These are phyloP conservation scores for Columba guinea DNA, from an alignment of 2,797 vertebrate species.

Conservation along the genomic window DNA sequence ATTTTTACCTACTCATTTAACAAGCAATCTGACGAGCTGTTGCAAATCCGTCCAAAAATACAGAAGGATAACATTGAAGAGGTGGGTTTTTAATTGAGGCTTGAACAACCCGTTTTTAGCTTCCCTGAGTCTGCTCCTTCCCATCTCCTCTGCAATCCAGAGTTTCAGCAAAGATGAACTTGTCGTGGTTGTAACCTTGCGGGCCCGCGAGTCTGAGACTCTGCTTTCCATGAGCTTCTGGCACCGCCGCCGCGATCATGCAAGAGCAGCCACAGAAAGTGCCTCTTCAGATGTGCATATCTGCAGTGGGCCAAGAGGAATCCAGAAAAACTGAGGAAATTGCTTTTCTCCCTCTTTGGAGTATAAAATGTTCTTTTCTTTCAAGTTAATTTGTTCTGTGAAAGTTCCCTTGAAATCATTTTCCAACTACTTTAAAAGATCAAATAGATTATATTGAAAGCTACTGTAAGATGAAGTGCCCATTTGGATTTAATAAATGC, in stretches of 20 bases:
- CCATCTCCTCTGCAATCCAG: background rate
- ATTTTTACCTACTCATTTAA: constrained; percentile 29
- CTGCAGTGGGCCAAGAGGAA: constrained; percentile 1
- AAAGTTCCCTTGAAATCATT: constrained; percentile 37
- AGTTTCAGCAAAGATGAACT: background rate
- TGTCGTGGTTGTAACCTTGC: background rate
- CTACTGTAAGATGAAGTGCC: constrained; percentile 40
- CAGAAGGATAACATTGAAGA: background rate
- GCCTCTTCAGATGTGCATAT: background rate
- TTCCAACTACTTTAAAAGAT: constrained; percentile 49
- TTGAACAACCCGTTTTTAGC: background rate
- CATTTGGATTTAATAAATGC: constrained; percentile 59
- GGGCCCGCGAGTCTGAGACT: background rate
- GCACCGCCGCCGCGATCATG: background rate
- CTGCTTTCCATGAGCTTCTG: background rate
- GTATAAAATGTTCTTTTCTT: constrained; percentile 39
- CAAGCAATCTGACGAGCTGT: constrained; percentile 6
- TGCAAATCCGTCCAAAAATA: constrained; percentile 16
- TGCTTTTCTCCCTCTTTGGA: constrained; percentile 52
- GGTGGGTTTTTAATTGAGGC: constrained; percentile 16
- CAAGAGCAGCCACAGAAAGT: background rate
- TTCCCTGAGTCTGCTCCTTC: background rate
- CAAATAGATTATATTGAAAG: constrained; percentile 59
- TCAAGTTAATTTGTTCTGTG: constrained; percentile 57
- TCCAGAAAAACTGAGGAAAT: constrained; percentile 40